phyloP scores from a whole-genome alignment of 2,888 invertebrate species.

The Melanotus villosus region DNA sequence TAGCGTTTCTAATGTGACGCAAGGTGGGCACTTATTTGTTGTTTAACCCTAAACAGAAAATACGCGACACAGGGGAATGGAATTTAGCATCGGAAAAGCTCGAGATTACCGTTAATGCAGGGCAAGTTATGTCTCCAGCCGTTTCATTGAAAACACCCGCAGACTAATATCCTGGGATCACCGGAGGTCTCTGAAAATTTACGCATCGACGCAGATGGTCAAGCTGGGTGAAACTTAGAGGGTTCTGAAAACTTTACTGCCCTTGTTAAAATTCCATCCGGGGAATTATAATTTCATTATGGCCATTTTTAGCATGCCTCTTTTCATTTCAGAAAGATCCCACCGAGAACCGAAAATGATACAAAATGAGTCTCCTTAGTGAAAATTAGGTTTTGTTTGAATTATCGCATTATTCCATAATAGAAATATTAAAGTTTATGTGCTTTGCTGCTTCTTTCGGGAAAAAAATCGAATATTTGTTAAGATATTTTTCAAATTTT shows the following conservation, averaged over 20 bases:
- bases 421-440: no score
- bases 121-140: conserved; percentile 50
- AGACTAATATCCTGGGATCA: conserved; percentile 57
- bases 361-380: no score
- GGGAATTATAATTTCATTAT: neutral
- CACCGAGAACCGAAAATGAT: no score
- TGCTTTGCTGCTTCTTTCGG: no score
- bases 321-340: no score
- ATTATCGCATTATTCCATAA: no score
- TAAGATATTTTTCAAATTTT: no score
- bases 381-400: no score
- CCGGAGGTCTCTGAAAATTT: conserved; percentile 56
- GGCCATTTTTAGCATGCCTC: no score
- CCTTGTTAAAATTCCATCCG: neutral
- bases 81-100: conserved; percentile 53
- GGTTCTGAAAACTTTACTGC: conserved; percentile 10
- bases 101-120: conserved; percentile 54
- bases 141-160: conserved; percentile 56
- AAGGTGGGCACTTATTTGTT: conserved; percentile 17
- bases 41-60: conserved; percentile 37
- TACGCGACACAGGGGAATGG: conserved; percentile 38
- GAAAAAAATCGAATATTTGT: no score
- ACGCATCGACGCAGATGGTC: conserved; percentile 60
- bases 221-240: conserved; percentile 26
- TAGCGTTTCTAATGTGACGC: neutral